Evolutionary conservation across 2,888 invertebrate genomes (phyloP).

Genomic region (Dryocosmus kuriphilus): DNA sequence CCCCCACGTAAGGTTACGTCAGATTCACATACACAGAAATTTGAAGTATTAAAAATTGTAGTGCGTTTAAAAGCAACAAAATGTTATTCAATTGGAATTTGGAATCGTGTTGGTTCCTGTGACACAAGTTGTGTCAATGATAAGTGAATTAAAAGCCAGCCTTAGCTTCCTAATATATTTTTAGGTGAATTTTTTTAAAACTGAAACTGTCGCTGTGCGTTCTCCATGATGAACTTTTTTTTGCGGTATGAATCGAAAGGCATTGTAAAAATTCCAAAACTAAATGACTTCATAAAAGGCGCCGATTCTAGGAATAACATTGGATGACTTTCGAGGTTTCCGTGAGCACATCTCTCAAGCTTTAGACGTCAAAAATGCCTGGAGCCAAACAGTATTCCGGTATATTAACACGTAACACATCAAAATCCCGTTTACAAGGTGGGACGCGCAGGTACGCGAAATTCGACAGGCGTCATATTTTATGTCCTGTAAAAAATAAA

Average conservation of each 20-base stretch:
- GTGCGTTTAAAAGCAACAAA: too few relatives aligned
- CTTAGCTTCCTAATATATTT: too few relatives aligned
- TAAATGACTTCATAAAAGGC: slow-evolving; percentile 63
- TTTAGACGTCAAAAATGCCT: slow-evolving; percentile 35
- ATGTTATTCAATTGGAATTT: too few relatives aligned
- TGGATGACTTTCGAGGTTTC: slow-evolving; percentile 49
- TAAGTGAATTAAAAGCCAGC: too few relatives aligned
- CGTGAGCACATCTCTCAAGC: slow-evolving; percentile 34
- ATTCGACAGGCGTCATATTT: slow-evolving; percentile 58
- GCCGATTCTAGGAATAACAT: slow-evolving; percentile 52
- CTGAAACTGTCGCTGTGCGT: too few relatives aligned
- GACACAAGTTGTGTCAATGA: too few relatives aligned
- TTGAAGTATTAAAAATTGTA: not conserved
- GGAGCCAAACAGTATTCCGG: slow-evolving; percentile 51
- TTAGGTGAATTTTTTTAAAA: too few relatives aligned
- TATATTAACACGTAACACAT: slow-evolving; percentile 75
- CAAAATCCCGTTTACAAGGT: slow-evolving; percentile 62
- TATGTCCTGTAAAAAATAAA: slow-evolving; percentile 64
- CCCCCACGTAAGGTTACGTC: too few relatives aligned
- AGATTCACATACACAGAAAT: too few relatives aligned
- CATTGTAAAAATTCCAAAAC: slow-evolving; percentile 38
- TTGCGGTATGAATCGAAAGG: slow-evolving; percentile 38
- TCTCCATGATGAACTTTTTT: not conserved
- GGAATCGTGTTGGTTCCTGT: too few relatives aligned
- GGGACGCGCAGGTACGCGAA: slow-evolving; percentile 49